Evolutionary conservation across 2,888 invertebrate genomes (phyloP).

Genomic region (Caenorhabditis afra): DNA sequence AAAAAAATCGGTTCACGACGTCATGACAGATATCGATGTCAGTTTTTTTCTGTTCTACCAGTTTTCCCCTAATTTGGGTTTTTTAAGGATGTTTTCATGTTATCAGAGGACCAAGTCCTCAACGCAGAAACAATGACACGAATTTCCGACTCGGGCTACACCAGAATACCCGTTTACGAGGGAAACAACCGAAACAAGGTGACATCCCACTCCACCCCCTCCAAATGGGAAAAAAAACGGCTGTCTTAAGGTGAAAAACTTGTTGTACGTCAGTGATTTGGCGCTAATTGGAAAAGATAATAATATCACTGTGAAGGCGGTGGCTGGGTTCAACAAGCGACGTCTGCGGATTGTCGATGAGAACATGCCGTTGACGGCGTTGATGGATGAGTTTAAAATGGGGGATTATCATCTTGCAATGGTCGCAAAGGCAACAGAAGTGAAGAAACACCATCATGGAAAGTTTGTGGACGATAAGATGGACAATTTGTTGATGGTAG

Average conservation of each 20-base stretch:
- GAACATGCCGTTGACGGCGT: slow-evolving; percentile 93
- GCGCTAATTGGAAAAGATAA: slow-evolving; percentile 99
- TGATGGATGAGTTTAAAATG: slow-evolving; percentile 97
- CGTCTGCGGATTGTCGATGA: slow-evolving; percentile 96
- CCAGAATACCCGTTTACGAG: slow-evolving; percentile 91
- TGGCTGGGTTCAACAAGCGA: slow-evolving; percentile 87
- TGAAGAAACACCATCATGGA: slow-evolving; percentile 39
- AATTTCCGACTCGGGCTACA: slow-evolving; percentile 92
- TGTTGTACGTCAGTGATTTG: slow-evolving; percentile 95
- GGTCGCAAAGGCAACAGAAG: slow-evolving; percentile 46
- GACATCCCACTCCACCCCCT: background rate
- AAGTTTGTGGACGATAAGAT: slow-evolving; percentile 45
- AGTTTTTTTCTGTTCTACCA: slow-evolving; percentile 1
- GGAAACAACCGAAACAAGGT: slow-evolving; percentile 87
- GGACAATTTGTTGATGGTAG: slow-evolving; percentile 39
- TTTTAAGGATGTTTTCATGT: slow-evolving; percentile 93
- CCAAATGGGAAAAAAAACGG: slow-evolving; percentile 47
- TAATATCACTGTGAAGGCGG: slow-evolving; percentile 84
- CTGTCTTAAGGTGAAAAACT: slow-evolving; percentile 70
- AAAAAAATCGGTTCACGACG: slow-evolving; percentile 92
- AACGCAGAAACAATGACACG: slow-evolving; percentile 96
- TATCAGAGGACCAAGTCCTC: slow-evolving; percentile 90
- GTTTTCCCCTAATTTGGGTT: background rate
- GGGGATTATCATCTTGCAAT: slow-evolving; percentile 81
- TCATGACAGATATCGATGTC: slow-evolving; percentile 93